These are phyloP conservation scores for Paragorgia papillata DNA, from an alignment of 92 coral and sea anemone species.

Conservation along the genomic window DNA sequence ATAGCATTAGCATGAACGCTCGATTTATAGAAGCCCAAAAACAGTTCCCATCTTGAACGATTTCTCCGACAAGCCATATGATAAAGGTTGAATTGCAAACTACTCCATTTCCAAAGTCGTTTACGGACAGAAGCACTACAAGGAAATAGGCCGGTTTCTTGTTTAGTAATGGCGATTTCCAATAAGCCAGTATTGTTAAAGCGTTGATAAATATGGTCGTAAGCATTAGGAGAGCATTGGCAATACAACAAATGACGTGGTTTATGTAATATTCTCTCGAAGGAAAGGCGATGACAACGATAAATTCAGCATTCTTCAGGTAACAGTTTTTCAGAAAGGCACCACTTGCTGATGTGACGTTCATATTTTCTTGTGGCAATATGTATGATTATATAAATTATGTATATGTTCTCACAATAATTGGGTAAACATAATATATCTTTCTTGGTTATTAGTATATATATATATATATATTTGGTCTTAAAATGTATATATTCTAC, in stretches of 20 bases:
- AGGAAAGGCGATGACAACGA: not conserved
- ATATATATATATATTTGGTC: too few relatives aligned
- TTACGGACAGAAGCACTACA: slow-evolving; percentile 1
- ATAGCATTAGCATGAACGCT: not conserved
- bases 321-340: not conserved
- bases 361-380: not conserved
- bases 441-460: too few relatives aligned
- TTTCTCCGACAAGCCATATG: not conserved
- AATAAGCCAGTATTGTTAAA: not conserved
- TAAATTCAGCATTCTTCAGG: not conserved
- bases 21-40: not conserved
- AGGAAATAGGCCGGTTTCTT: not conserved
- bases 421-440: too few relatives aligned
- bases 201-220: not conserved
- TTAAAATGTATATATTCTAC: too few relatives aligned
- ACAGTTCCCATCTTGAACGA: not conserved
- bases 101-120: not conserved
- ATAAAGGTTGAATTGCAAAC: not conserved
- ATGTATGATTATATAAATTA: too few relatives aligned
- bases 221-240: not conserved
- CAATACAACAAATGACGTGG: not conserved
- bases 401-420: too few relatives aligned
- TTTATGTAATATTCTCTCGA: not conserved
- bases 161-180: not conserved
- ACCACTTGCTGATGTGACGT: not conserved